Conservation (phyloP, 2,888 invertebrate genomes). For the Masnerella sp. region DNA sequence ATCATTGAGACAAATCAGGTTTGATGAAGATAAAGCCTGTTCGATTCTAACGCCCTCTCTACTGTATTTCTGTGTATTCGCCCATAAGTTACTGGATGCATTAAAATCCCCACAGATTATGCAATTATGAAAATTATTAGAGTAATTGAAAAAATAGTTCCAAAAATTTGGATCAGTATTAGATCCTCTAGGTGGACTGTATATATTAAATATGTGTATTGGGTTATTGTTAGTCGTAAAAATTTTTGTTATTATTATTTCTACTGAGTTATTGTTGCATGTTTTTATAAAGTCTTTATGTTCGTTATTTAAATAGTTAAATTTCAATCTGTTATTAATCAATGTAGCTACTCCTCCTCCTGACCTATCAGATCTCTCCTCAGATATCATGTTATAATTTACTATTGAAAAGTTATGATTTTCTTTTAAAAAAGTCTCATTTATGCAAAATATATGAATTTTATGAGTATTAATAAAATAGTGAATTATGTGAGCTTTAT, state of each 20-base stretch:
- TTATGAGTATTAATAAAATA: not conserved
- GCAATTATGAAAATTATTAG: not conserved
- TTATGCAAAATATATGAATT: conserved; percentile 2
- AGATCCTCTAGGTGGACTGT: conserved; percentile 23
- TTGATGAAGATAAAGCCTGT: not conserved
- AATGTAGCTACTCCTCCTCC: conserved; percentile 19
- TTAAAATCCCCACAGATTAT: conserved; percentile 28
- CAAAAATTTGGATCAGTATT: conserved; percentile 6
- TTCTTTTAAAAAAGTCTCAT: not conserved
- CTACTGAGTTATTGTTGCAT: conserved; percentile 9
- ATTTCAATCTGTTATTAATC: conserved; percentile 7
- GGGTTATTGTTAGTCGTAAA: not conserved
- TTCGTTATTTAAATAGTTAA: not conserved
- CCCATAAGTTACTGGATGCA: not conserved
- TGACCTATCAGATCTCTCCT: conserved; percentile 1
- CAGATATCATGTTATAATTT: not conserved
- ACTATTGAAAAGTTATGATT: not conserved
- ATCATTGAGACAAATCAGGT: conserved; percentile 7
- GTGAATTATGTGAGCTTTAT: not conserved
- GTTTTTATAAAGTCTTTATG: conserved; percentile 2
- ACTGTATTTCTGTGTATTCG: not conserved
- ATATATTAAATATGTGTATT: not conserved
- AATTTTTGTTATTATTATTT: conserved; percentile 7
- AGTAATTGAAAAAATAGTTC: conserved; percentile 7
- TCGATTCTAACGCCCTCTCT: conserved; percentile 13